Evolutionary conservation across 2,888 invertebrate species (phyloP), one percentile per base, ranked within the genome.

Genomic region (Phoenoteleia sp.): DNA sequence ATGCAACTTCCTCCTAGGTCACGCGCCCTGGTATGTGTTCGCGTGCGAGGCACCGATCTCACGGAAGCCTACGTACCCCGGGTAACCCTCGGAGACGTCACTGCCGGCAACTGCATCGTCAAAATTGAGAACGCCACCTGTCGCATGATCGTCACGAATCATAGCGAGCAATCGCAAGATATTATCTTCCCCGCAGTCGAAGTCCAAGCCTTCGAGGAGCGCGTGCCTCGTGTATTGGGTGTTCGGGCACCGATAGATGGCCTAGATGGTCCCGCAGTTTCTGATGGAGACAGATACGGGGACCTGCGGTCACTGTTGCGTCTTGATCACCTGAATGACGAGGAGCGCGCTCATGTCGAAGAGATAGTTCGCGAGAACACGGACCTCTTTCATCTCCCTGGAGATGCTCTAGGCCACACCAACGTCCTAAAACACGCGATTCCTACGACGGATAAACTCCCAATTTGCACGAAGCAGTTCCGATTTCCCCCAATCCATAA

Each of bases 91-190:
- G 11, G 13, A 7, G 4, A 33, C 0, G 11, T 67, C 1, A 11
- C 4, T 2, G 67, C 52, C 4, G 67, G 67, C 0, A 52, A 67
- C n/a, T 67, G 67, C 17, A 7, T 52, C 1, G 52, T 54, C 7
- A 25, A 36, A 0, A 15, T 67, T 0, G 3, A 23, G 19, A 23
- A 67, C 13, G 21, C 23, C 5, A 2, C 11, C 1, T 52, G 67
- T 15, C 3, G 54, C 0, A 3, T 67, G 1, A 36, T 52, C 19
- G 5, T 66, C 1, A 33, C 49, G 2, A 66, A 66, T 21, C 11
- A 49, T 0, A 13, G 13, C 5, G 49, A 33, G 0, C 11, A 17
- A 1, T 0, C 3, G 4, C 17, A 9, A 29, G 21, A 9, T 0
- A 11, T 58, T 19, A 11, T 9, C 0, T 21, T 58, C 0, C 58